phyloP scores from a whole-genome alignment of 53 echinoderm and acorn worm genomes.

The Hippasteria phrygiana region DNA sequence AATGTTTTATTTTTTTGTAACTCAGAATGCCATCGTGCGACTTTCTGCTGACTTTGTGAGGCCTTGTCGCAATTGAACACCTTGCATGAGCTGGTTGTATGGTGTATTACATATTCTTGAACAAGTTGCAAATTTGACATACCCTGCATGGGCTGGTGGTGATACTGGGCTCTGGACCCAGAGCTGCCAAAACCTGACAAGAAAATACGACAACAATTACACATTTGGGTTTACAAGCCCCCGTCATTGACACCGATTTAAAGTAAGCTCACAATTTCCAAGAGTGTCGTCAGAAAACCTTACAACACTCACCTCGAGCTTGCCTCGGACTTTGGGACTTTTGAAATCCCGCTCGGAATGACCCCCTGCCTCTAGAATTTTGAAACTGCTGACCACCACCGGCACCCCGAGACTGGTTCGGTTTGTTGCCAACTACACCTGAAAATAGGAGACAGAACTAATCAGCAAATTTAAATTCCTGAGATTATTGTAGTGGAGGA shows the following conservation, averaged over 20 bases:
- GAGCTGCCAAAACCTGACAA: not conserved
- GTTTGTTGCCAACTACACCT: not conserved
- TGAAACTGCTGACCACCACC: not conserved
- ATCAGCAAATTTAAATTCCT: too few species aligned
- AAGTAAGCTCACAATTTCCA: not conserved
- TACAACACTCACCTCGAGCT: not conserved
- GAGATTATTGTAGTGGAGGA: too few species aligned
- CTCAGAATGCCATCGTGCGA: too few species aligned
- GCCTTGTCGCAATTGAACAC: too few species aligned
- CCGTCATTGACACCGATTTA: too few species aligned
- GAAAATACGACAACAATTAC: not conserved
- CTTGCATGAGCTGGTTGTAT: too few species aligned
- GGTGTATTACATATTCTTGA: not conserved
- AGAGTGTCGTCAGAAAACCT: too few species aligned
- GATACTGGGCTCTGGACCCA: not conserved
- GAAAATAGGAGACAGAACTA: not conserved
- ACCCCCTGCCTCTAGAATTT: not conserved
- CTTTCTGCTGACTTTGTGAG: too few species aligned
- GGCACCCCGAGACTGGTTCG: not conserved
- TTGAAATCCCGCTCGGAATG: not conserved
- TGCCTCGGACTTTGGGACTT: not conserved
- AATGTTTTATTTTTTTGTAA: too few species aligned
- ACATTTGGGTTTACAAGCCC: too few species aligned
- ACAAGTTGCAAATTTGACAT: not conserved
- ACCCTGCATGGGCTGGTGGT: conserved; percentile 7